Percentiles rank a stretch among this genome's conserved stretches.
These are phyloP conservation scores for Zaprionus africanus DNA, from an alignment of 1,140 invertebrate genomes.

Conservation along the genomic window DNA sequence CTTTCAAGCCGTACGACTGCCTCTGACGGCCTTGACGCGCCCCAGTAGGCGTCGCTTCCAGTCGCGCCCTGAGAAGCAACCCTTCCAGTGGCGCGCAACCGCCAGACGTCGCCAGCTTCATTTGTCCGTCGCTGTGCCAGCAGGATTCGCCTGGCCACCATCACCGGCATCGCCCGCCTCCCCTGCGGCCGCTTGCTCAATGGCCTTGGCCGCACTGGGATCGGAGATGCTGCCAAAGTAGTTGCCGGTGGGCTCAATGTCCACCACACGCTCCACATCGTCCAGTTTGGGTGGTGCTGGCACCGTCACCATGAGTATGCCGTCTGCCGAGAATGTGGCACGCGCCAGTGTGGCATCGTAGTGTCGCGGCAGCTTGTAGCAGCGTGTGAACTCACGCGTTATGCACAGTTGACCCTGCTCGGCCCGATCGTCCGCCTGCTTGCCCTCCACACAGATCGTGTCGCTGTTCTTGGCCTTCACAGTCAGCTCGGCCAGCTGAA, in stretches of 20 bases:
- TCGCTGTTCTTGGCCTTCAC: constrained; percentile 79
- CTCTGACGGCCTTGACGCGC: constrained; percentile 70
- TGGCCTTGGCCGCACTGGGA: constrained; percentile 65
- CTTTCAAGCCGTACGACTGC: constrained; percentile 53
- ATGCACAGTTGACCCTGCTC: constrained; percentile 71
- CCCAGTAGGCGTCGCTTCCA: constrained; percentile 45
- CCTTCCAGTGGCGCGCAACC: constrained; percentile 53
- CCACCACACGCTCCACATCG: constrained; percentile 77
- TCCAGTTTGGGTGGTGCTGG: constrained; percentile 78
- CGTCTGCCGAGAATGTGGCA: constrained; percentile 79
- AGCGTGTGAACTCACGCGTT: constrained; percentile 69
- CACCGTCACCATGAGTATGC: constrained; percentile 79
- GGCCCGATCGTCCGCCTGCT: constrained; percentile 74
- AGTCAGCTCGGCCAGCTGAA: constrained; percentile 66
- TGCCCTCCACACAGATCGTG: constrained; percentile 72
- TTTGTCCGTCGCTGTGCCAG: constrained; percentile 68
- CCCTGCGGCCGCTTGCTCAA: constrained; percentile 51
- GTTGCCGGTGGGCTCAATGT: constrained; percentile 75
- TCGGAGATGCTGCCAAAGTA: constrained; percentile 77
- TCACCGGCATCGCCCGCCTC: constrained; percentile 22
- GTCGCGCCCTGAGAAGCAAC: constrained; percentile 12
- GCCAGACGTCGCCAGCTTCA: constrained; percentile 77
- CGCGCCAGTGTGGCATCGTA: constrained; percentile 76
- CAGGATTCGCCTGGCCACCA: constrained; percentile 61
- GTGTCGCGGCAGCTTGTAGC: constrained; percentile 78